Evolutionary conservation across 2,113 vertebrate genomes (phyloP), one percentile per base, ranked within the genome.

Genomic region (Coturnix japonica): DNA sequence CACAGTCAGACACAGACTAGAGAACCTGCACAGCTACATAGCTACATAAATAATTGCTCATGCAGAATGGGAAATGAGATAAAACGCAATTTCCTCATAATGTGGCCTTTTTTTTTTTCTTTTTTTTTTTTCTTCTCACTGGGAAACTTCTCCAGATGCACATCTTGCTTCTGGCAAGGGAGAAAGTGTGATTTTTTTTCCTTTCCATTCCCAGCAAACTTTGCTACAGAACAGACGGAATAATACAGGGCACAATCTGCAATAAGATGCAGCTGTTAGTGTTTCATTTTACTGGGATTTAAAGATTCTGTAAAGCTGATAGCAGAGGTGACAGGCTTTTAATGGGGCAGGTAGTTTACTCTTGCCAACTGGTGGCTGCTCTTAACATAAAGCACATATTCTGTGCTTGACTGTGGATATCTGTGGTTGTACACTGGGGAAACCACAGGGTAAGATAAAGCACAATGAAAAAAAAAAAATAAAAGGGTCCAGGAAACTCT

Each of bases 81-180:
- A 90, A 93, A 94, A 81, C 54, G 65, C 18, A 77, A 91, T 93
- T 91, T 89, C 76, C 76, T 74, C 44, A 30, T 63, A 90, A 66
- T 72, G 41, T 19, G 57, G 30, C 8, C 89, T 85, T 80, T 43
- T 54, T 85, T 87, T 41, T 28, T 47, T 9, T 72, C 93, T 25
- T 41, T 28, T 49, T 9, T 75, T 94, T 7, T 49, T 53, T 93
- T 93, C 11, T 41, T 41, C 59, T 90, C 73, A 46, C 31, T 83
- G 57, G 73, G 41, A 83, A 94, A 86, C 76, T 88, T 78, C 35
- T 94, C 73, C 90, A 94, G 92, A 93, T 89, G 74, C 33, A 72
- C 35, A 47, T 91, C 66, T 85, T 91, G 66, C 71, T 87, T 91
- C 87, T 92, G 87, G 87, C 93, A 84, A 89, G 11, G 20, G 8